Conservation (phyloP, 2,888 invertebrate species). For the Spodoptera littoralis region DNA sequence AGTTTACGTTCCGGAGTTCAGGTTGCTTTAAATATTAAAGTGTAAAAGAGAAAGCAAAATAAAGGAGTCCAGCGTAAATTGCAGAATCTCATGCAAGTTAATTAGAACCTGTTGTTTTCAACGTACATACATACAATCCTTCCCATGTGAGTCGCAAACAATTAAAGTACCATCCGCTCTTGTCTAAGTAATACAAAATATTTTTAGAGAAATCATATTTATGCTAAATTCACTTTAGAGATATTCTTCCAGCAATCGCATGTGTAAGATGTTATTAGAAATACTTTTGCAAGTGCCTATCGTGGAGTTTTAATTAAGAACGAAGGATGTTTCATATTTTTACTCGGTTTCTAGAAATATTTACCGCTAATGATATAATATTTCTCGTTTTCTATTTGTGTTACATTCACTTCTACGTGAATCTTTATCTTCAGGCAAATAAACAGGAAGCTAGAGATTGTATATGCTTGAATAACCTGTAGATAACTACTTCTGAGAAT, state of each 20-base stretch:
- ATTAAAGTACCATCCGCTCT: conserved; percentile 18
- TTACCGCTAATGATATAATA: too few species aligned
- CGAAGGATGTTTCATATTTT: conserved; percentile 2
- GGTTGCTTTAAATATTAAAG: conserved; percentile 41
- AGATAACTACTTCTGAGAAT: too few species aligned
- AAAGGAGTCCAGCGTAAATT: conserved; percentile 38
- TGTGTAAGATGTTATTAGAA: conserved; percentile 31
- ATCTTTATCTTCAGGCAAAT: too few species aligned
- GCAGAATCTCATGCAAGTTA: conserved; percentile 48
- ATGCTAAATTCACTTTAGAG: conserved; percentile 32
- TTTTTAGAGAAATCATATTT: conserved; percentile 39
- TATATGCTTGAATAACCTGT: too few species aligned
- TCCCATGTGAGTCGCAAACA: conserved; percentile 26
- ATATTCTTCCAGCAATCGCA: conserved; percentile 23
- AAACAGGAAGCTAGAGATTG: too few species aligned
- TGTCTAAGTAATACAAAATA: conserved; percentile 18
- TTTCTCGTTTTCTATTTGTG: too few species aligned
- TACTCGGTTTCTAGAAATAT: neutral
- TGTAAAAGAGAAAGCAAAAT: conserved; percentile 40
- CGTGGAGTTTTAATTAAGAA: conserved; percentile 10
- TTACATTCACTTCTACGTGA: too few species aligned
- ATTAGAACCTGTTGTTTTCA: conserved; percentile 42
- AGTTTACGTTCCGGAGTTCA: conserved; percentile 33
- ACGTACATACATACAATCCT: conserved; percentile 14
- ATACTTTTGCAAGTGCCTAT: conserved; percentile 6